phyloP scores from a whole-genome alignment of 2,888 invertebrate species.

The Reticulitermes lucifugus region DNA sequence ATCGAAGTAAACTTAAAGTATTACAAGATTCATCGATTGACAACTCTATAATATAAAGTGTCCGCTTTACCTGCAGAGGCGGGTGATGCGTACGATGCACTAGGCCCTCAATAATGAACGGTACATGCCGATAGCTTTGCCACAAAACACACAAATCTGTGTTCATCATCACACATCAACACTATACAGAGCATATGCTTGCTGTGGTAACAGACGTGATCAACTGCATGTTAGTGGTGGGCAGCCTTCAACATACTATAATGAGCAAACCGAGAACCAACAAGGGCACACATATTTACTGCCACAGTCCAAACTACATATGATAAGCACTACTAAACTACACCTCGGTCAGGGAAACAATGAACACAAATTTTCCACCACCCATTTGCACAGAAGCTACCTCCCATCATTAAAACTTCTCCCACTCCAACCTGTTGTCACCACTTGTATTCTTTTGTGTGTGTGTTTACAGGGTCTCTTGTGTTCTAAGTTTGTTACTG shows the following conservation, averaged over 20 bases:
- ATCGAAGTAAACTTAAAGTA: background rate
- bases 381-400: too few relatives aligned
- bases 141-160: constrained; percentile 31
- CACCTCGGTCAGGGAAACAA: too few relatives aligned
- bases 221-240: constrained; percentile 29
- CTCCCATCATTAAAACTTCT: too few relatives aligned
- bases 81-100: background rate
- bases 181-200: constrained; percentile 23
- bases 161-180: constrained; percentile 19
- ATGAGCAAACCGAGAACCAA: constrained; percentile 2
- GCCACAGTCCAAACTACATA: background rate
- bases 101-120: constrained; percentile 1
- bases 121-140: constrained; percentile 33
- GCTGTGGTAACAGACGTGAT: constrained; percentile 18
- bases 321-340: background rate
- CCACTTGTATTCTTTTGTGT: too few relatives aligned
- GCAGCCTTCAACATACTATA: background rate
- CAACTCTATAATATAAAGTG: background rate
- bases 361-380: too few relatives aligned
- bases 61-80: background rate
- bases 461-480: too few relatives aligned
- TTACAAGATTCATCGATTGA: constrained; percentile 1
- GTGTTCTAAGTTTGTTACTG: too few relatives aligned
- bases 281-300: background rate
- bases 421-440: too few relatives aligned